Evolutionary conservation across 2,113 vertebrate species (phyloP), one percentile per base, ranked within the genome.

Genomic region (Catharus bicknelli): DNA sequence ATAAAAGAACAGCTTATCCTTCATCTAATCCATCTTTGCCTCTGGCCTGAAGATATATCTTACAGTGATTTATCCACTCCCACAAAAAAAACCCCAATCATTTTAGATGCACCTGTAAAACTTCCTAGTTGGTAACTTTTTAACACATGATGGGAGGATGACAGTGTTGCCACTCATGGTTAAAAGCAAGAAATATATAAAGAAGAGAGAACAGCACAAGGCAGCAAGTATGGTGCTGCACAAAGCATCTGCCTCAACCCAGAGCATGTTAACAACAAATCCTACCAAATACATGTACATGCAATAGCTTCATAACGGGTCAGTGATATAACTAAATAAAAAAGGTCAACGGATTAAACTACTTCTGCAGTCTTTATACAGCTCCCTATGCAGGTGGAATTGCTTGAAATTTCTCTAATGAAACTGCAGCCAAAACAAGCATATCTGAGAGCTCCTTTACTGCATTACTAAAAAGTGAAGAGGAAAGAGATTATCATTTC

Each of bases 1-100:
- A 79, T 27, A 45, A 45, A 75, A 64, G 6, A 73, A 16, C 22
- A 79, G 32, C 32, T 48, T 64, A 61, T 61, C 78, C 27, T 79
- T 76, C 73, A 62, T 19, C 26, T 80, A 79, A 54, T 64, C 27
- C 12, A 36, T 21, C 38, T 47, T 12, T 29, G 22, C 22, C 25
- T 69, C 38, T 42, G 50, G 11, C 16, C 40, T 69, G 17, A 81
- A 84, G 19, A 90, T 1, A 0, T 27, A 67, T 21, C 5, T 69
- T 50, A 69, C 16, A 53, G 43, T 11, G 27, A 4, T 63, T 47
- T 93, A 67, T 8, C 53, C 36, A 74, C 25, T 61, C 27, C 22
- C 34, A 84, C 27, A 53, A 70, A 62, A 70, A 10, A 66, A 2
- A 0, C 0, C 2, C 7, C 11, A 11, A 15, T 29, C 0, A 59